Conservation (phyloP, 2,797 vertebrate genomes). For the Erethizon dorsatum region DNA sequence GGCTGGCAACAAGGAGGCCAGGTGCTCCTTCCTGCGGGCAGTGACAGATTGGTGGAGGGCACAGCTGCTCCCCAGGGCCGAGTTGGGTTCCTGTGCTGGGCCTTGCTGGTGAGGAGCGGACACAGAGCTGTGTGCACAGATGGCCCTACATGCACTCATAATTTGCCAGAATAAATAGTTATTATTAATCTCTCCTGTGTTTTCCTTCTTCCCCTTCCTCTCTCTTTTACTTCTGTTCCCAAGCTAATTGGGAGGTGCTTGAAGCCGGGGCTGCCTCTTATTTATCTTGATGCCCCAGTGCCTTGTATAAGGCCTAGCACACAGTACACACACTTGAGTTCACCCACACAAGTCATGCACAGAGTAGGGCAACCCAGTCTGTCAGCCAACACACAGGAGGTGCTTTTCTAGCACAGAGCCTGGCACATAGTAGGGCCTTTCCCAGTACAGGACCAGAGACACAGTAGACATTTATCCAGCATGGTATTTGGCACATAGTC, state of each 20-base stretch:
- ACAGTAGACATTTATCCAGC: neutral
- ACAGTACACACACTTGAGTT: neutral
- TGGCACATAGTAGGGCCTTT: neutral
- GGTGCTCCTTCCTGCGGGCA: neutral
- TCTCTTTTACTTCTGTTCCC: neutral
- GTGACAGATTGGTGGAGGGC: conserved; percentile 52
- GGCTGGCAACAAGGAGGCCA: neutral
- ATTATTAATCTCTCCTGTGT: conserved; percentile 78
- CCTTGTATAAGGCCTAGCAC: neutral
- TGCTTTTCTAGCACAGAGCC: neutral
- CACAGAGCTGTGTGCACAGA: conserved; percentile 71
- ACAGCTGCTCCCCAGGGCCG: conserved; percentile 53
- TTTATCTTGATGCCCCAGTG: neutral
- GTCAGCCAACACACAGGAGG: neutral
- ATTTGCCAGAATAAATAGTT: conserved; percentile 84
- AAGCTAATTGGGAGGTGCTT: neutral
- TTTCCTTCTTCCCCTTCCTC: conserved; percentile 47
- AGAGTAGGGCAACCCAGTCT: neutral
- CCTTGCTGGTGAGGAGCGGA: conserved; percentile 1
- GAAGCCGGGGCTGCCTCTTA: neutral
- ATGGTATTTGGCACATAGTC: neutral
- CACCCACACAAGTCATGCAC: neutral
- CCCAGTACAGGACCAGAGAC: neutral
- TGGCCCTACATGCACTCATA: conserved; percentile 63
- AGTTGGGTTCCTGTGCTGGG: conserved; percentile 5